Conservation (phyloP, 2,888 invertebrate genomes). For the Alviniconcha strummeri region DNA sequence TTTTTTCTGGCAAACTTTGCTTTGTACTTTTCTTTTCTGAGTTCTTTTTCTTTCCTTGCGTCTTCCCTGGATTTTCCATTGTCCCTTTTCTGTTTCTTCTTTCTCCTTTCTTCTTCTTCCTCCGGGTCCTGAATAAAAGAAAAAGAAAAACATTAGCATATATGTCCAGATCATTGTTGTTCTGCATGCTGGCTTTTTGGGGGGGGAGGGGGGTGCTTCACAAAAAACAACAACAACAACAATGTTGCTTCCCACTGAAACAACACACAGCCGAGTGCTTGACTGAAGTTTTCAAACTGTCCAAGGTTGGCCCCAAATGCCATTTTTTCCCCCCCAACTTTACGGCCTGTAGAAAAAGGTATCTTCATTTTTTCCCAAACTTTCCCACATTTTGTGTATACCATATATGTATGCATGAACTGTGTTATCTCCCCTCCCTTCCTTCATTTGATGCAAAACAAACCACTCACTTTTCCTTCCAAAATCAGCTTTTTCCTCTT, state of each 20-base stretch:
- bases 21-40: conserved; percentile 29
- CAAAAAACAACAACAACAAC: neutral
- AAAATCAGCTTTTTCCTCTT: conserved; percentile 90
- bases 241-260: neutral
- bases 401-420: too few relatives aligned
- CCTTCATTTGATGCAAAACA: too few relatives aligned
- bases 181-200: too few relatives aligned
- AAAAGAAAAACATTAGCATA: neutral
- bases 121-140: conserved; percentile 22
- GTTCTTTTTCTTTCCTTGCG: conserved; percentile 22
- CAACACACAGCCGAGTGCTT: neutral
- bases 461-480: conserved; percentile 76
- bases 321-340: too few relatives aligned
- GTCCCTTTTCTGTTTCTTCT: conserved; percentile 3
- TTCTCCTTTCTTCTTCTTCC: conserved; percentile 23
- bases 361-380: too few relatives aligned
- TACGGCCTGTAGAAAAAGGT: too few relatives aligned
- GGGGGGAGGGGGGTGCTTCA: too few relatives aligned
- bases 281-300: neutral
- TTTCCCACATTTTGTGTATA: too few relatives aligned
- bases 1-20: conserved; percentile 26
- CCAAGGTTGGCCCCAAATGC: neutral
- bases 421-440: too few relatives aligned
- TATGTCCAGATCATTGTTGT: too few relatives aligned
- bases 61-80: conserved; percentile 10